These are phyloP conservation scores for Botrylloides violaceus DNA, from an alignment of 23 tunicate genomes.

Conservation along the genomic window DNA sequence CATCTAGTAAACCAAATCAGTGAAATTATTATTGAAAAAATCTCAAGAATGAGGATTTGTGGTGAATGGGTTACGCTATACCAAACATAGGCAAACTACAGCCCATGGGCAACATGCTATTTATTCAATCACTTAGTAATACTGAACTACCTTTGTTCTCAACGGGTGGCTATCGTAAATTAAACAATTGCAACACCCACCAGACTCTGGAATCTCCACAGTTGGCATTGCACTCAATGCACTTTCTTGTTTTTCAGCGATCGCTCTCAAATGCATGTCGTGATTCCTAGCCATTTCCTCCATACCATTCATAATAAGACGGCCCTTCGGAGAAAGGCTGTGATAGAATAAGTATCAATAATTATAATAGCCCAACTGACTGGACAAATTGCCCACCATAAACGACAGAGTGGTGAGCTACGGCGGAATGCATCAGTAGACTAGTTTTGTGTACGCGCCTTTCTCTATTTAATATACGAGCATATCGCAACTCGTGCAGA, in stretches of 20 bases:
- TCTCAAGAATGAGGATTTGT: too few species aligned
- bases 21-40: too few species aligned
- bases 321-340: constrained; percentile 56
- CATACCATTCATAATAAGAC: constrained; percentile 24
- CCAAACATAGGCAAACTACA: too few species aligned
- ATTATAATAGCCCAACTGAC: background rate
- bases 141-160: background rate
- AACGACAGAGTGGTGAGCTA: too few species aligned
- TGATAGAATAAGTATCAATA: background rate
- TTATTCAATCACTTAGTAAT: background rate
- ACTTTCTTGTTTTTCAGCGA: constrained; percentile 33
- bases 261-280: constrained; percentile 62
- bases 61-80: too few species aligned
- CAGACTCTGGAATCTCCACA: background rate
- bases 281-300: constrained; percentile 37
- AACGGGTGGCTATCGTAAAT: background rate
- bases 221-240: background rate
- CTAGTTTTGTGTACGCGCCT: too few species aligned
- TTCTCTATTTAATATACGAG: too few species aligned
- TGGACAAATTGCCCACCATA: too few species aligned
- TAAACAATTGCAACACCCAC: background rate
- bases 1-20: too few species aligned
- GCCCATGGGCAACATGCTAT: too few species aligned
- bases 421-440: too few species aligned
- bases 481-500: too few species aligned